Conservation (phyloP, 2,113 vertebrate genomes). For the Caloenas nicobarica region DNA sequence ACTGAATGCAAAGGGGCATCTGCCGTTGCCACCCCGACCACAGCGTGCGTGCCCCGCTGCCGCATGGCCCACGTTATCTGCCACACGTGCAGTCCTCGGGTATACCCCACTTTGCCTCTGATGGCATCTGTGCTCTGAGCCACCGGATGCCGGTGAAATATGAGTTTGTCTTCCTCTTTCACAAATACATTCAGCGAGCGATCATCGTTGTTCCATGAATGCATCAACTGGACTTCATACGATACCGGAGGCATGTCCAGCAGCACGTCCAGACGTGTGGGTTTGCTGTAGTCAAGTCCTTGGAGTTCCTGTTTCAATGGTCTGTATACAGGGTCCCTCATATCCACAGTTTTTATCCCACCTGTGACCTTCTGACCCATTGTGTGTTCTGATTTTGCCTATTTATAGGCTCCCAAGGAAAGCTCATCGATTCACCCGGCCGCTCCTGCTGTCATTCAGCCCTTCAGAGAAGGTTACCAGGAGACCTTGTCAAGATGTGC, state of each 20-base stretch:
- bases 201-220: constrained; percentile 97
- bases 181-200: constrained; percentile 97
- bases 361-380: constrained; percentile 99
- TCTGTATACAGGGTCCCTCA: constrained; percentile 91
- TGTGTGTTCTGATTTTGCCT: constrained; percentile 19
- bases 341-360: constrained; percentile 97
- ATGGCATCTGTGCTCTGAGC: constrained; percentile 98
- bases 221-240: constrained; percentile 83
- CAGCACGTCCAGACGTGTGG: constrained; percentile 91
- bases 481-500: background rate
- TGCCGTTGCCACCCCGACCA: constrained; percentile 91
- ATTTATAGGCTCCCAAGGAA: background rate
- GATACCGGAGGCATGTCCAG: constrained; percentile 91
- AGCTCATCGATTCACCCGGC: constrained; percentile 52
- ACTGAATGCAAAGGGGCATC: constrained; percentile 94
- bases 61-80: constrained; percentile 98
- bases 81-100: constrained; percentile 94
- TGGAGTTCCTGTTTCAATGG: constrained; percentile 92
- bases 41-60: constrained; percentile 93
- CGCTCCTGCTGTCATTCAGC: constrained; percentile 32
- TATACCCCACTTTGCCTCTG: constrained; percentile 91
- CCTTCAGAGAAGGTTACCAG: background rate
- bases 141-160: constrained; percentile 97
- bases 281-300: constrained; percentile 91
- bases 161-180: constrained; percentile 95